A percentile compares a stretch with the other conserved stretches of the same genome.
Conservation (phyloP, 2,888 invertebrate genomes). For the Aradus depressus region DNA sequence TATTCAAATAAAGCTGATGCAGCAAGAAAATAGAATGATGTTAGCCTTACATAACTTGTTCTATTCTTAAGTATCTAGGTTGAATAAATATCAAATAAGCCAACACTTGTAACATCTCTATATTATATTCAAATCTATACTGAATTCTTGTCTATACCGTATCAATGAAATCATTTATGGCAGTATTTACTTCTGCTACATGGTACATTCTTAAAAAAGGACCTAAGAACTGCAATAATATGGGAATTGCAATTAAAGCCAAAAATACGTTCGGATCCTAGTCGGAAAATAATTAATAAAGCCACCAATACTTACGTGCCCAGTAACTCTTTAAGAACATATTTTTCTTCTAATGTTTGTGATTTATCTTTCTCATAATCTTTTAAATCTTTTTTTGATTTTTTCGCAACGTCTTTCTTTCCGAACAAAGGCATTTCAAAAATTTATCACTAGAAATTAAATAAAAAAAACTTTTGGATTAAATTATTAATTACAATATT, state of each 20-base stretch:
- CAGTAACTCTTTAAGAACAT: constrained; percentile 75
- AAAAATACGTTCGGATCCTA: not conserved
- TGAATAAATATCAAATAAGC: too few species aligned
- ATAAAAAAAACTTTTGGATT: not conserved
- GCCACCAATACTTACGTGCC: constrained; percentile 58
- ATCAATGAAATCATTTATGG: too few species aligned
- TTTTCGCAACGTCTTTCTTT: constrained; percentile 76
- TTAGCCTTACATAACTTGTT: too few species aligned
- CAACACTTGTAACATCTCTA: too few species aligned
- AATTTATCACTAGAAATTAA: not conserved
- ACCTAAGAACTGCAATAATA: not conserved
- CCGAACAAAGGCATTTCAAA: constrained; percentile 76
- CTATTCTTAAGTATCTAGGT: too few species aligned
- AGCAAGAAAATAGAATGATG: too few species aligned
- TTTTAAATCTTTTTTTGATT: constrained; percentile 68
- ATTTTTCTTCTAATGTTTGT: constrained; percentile 80
- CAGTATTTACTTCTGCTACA: not conserved
- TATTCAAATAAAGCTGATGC: too few species aligned
- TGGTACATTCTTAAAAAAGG: not conserved
- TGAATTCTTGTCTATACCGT: too few species aligned
- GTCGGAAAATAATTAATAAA: not conserved
- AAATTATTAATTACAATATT: too few species aligned
- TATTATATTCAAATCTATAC: too few species aligned
- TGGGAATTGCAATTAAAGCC: not conserved
- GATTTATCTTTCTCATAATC: constrained; percentile 56